Conservation (phyloP, 2,888 invertebrate genomes). For the Sphaeridia pumilis region DNA sequence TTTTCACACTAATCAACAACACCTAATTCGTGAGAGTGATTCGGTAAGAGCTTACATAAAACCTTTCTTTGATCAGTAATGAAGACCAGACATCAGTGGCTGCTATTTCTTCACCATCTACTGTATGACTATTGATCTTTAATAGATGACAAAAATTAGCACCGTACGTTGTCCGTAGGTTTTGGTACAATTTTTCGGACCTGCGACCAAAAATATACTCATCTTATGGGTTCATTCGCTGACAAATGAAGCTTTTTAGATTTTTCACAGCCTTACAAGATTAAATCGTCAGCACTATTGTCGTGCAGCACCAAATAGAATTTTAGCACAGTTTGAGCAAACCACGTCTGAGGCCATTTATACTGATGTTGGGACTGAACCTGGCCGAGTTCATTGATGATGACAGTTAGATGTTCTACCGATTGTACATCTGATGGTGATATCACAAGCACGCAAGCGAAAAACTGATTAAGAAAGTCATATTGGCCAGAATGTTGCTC, state of each 20-base stretch:
- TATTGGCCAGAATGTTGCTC: slow-evolving; percentile 77
- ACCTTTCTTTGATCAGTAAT: slow-evolving; percentile 16
- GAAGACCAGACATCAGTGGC: slow-evolving; percentile 20
- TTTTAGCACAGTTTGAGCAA: slow-evolving; percentile 60
- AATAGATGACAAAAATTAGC: slow-evolving; percentile 76
- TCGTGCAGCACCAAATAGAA: slow-evolving; percentile 86
- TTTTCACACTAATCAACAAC: too few relatives aligned
- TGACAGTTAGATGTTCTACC: slow-evolving; percentile 52
- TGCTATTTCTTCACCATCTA: slow-evolving; percentile 13
- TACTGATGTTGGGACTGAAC: slow-evolving; percentile 69
- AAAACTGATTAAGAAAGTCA: slow-evolving; percentile 84
- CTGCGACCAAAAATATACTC: too few relatives aligned
- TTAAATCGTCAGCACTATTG: slow-evolving; percentile 56
- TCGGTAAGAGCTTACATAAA: slow-evolving; percentile 12
- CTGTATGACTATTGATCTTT: slow-evolving; percentile 53
- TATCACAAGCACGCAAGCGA: slow-evolving; percentile 61
- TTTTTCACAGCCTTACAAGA: slow-evolving; percentile 51
- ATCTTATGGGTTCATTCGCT: too few relatives aligned
- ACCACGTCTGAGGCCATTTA: slow-evolving; percentile 53
- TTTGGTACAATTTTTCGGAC: slow-evolving; percentile 69
- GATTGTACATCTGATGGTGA: slow-evolving; percentile 24
- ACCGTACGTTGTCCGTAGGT: slow-evolving; percentile 77
- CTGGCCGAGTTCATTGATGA: slow-evolving; percentile 40
- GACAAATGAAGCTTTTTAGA: too few relatives aligned
- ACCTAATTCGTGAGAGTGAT: too few relatives aligned